A percentile compares a stretch with the other conserved stretches of the same genome.
These are phyloP conservation scores for Esox lucius DNA, from an alignment of 2,797 vertebrate species.

Conservation along the genomic window DNA sequence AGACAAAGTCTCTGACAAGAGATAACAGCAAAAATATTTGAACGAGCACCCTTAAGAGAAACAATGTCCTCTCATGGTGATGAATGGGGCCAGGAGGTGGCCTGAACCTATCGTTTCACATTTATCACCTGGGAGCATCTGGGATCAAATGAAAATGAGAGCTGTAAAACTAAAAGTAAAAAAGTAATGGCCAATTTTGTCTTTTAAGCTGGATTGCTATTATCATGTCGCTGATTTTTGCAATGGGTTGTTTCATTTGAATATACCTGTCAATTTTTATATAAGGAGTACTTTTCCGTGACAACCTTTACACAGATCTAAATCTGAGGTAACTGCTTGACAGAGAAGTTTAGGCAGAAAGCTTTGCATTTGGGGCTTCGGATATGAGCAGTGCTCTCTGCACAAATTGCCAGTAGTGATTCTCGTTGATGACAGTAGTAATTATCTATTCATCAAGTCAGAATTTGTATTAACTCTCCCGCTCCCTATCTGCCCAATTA, in stretches of 20 bases:
- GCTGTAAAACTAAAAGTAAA: background rate
- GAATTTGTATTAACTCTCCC: constrained; percentile 73
- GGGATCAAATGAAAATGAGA: background rate
- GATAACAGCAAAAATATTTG: background rate
- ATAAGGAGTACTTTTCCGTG: background rate
- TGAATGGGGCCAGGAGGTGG: constrained; percentile 5
- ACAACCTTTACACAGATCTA: background rate
- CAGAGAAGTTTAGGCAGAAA: background rate
- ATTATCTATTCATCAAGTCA: constrained; percentile 86
- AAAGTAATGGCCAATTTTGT: background rate
- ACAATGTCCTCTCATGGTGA: background rate
- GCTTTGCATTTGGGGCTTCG: background rate
- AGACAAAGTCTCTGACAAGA: background rate
- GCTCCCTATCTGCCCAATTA: constrained; percentile 81
- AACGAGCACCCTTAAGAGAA: background rate
- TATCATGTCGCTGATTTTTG: background rate
- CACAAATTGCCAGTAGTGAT: constrained; percentile 70
- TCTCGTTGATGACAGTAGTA: constrained; percentile 79
- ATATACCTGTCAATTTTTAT: background rate
- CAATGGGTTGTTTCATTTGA: background rate
- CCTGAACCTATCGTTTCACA: background rate
- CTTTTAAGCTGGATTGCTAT: background rate
- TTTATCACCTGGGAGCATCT: background rate
- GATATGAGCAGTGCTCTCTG: background rate
- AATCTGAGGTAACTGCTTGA: background rate